Conservation (phyloP, 2,888 invertebrate species). For the Acanthosoma haemorrhoidale region DNA sequence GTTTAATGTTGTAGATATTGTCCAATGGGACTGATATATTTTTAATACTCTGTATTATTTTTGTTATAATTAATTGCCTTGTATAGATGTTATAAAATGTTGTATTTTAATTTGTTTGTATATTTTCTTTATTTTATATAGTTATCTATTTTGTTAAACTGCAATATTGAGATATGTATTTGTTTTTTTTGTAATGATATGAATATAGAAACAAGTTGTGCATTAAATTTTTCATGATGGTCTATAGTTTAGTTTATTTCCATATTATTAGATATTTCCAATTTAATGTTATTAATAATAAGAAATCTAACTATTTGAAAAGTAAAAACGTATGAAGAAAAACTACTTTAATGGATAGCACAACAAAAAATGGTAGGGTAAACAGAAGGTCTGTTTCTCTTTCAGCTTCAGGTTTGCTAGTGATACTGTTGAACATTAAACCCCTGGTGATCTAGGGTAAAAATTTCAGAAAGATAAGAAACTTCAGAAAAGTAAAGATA, state of each 20-base stretch:
- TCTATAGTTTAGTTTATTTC: background rate
- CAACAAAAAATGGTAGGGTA: no score
- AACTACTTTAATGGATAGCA: no score
- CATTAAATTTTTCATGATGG: slow-evolving; percentile 1
- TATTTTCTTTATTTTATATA: slow-evolving; percentile 12
- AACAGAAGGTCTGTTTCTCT: no score
- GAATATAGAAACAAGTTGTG: slow-evolving; percentile 7
- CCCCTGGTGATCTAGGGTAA: no score
- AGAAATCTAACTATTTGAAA: no score
- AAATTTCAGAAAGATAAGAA: no score
- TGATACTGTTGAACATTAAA: no score
- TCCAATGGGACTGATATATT: slow-evolving; percentile 21
- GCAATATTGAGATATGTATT: slow-evolving; percentile 20
- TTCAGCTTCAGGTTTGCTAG: no score
- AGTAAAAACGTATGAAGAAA: no score
- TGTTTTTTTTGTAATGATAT: slow-evolving; percentile 20
- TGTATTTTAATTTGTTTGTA: slow-evolving; percentile 26
- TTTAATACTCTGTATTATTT: slow-evolving; percentile 25
- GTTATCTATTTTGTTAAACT: slow-evolving; percentile 26
- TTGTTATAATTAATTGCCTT: slow-evolving; percentile 10
- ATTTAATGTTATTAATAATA: no score
- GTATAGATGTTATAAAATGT: slow-evolving; percentile 22
- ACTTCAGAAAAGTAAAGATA: no score
- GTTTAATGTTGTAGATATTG: slow-evolving; percentile 18
- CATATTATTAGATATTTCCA: background rate